A percentile compares a stretch with the other conserved stretches of the same genome.
These are phyloP conservation scores for Erynnis tages DNA, from an alignment of 2,888 invertebrate genomes.

Conservation along the genomic window DNA sequence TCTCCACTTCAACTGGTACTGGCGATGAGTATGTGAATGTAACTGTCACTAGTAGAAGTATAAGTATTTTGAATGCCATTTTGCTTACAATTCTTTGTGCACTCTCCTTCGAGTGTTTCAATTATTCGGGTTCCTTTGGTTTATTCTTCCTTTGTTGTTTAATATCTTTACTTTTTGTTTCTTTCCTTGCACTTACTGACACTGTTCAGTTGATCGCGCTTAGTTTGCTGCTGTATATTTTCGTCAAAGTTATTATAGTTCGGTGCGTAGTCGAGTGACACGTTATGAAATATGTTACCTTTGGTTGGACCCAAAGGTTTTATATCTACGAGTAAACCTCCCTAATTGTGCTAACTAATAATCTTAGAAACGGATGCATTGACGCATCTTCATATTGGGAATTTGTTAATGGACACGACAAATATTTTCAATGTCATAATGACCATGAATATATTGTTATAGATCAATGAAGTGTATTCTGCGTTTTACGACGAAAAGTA, in stretches of 20 bases:
- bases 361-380: slow-evolving; percentile 62
- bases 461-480: slow-evolving; percentile 29
- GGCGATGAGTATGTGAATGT: slow-evolving; percentile 47
- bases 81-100: neutral
- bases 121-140: too few species aligned
- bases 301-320: slow-evolving; percentile 48
- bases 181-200: neutral
- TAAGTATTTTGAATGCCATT: slow-evolving; percentile 11
- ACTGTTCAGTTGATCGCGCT: neutral
- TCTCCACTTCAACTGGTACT: slow-evolving; percentile 42
- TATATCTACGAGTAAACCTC: slow-evolving; percentile 48
- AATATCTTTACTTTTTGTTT: neutral
- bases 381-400: slow-evolving; percentile 49
- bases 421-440: slow-evolving; percentile 72
- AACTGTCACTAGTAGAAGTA: slow-evolving; percentile 42
- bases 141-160: neutral
- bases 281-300: slow-evolving; percentile 40
- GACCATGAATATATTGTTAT: slow-evolving; percentile 69
- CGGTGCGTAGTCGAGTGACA: neutral
- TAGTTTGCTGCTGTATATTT: neutral
- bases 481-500: neutral
- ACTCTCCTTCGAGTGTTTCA: too few species aligned
- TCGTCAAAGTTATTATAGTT: neutral
- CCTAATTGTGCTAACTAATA: slow-evolving; percentile 62
- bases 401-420: slow-evolving; percentile 51